A percentile compares a stretch with the other conserved stretches of the same genome.
Evolutionary conservation across 2,113 vertebrate genomes (phyloP).

Genomic region (Cathartes aura): DNA sequence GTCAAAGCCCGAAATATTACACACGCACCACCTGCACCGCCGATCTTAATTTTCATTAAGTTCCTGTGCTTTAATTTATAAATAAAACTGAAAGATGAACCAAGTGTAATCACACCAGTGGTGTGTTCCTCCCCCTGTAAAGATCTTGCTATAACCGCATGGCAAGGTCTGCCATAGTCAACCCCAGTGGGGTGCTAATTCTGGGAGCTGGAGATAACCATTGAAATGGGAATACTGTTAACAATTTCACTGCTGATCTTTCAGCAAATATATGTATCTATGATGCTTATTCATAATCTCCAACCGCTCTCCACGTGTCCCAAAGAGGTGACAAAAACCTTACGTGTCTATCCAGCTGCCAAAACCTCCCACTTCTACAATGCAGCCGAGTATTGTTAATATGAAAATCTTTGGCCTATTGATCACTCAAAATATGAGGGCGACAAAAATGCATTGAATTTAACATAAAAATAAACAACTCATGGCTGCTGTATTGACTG

Average conservation of each 20-base stretch:
- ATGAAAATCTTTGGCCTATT: constrained; percentile 64
- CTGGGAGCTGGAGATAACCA: constrained; percentile 61
- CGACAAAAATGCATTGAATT: constrained; percentile 67
- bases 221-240: neutral
- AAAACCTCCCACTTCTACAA: neutral
- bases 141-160: neutral
- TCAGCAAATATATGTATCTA: neutral
- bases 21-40: neutral
- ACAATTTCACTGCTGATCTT: constrained; percentile 25
- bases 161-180: accelerated
- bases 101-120: neutral
- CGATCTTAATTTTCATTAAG: neutral
- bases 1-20: neutral
- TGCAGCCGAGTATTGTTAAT: constrained; percentile 61
- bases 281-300: constrained; percentile 47
- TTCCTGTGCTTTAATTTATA: neutral
- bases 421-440: constrained; percentile 67
- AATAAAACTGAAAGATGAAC: constrained; percentile 21
- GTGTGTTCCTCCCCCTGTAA: neutral
- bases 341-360: neutral
- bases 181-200: constrained; percentile 37
- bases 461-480: constrained; percentile 74
- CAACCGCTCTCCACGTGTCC: constrained; percentile 3
- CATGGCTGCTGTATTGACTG: constrained; percentile 58
- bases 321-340: constrained; percentile 54